Conservation (phyloP, 2,113 vertebrate species). For the Nerophis lumbriciformis region DNA sequence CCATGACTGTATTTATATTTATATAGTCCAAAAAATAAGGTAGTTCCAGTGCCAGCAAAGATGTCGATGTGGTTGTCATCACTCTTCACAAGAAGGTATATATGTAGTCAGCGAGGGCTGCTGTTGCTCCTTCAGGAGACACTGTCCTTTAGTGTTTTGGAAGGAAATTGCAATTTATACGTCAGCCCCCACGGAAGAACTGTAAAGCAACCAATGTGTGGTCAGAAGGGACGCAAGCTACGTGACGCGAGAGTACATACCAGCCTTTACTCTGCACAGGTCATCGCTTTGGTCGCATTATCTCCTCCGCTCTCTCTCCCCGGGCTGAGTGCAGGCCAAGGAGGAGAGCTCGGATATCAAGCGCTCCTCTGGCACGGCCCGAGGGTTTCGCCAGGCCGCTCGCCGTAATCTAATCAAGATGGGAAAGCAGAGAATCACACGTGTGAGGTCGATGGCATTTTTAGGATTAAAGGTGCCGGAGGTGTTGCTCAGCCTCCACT, state of each 20-base stretch:
- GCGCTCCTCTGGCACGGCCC: slow-evolving; percentile 62
- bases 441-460: slow-evolving; percentile 14
- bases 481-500: neutral
- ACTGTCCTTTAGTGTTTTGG: no score
- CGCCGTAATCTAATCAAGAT: slow-evolving; percentile 75
- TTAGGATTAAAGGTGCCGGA: slow-evolving; percentile 9
- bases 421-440: slow-evolving; percentile 42
- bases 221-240: no score
- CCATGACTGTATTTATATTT: no score
- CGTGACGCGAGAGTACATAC: slow-evolving; percentile 21
- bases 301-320: slow-evolving; percentile 42
- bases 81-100: no score
- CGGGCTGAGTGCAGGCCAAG: slow-evolving; percentile 45
- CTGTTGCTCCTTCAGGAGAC: no score
- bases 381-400: slow-evolving; percentile 70
- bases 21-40: no score
- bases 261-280: slow-evolving; percentile 34
- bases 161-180: no score
- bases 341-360: slow-evolving; percentile 68
- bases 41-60: no score
- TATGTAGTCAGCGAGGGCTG: no score
- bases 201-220: no score
- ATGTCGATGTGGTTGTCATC: no score
- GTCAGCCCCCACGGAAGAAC: no score
- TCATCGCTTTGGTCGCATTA: slow-evolving; percentile 54